A percentile compares a stretch with the other conserved stretches of the same genome.
Conservation (phyloP, 2,888 invertebrate genomes). For the Xylota sylvarum region DNA sequence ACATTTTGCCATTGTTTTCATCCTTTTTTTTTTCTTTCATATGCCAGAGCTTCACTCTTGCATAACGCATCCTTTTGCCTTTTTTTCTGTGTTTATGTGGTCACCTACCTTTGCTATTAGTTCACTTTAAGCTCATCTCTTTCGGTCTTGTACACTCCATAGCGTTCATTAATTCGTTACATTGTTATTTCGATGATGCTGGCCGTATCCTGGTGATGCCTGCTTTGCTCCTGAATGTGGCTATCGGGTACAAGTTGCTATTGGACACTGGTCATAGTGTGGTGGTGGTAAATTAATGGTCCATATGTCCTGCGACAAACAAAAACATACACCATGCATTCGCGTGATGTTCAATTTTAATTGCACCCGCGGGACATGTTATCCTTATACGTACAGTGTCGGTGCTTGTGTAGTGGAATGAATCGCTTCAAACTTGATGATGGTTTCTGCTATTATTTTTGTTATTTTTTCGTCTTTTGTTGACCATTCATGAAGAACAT, state of each 20-base stretch:
- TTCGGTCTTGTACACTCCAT: conserved; percentile 9
- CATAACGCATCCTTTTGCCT: conserved; percentile 33
- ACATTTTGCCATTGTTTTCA: background rate
- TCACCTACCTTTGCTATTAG: conserved; percentile 28
- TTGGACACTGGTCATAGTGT: conserved; percentile 30
- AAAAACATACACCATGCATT: conserved; percentile 45
- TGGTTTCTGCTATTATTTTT: conserved; percentile 25
- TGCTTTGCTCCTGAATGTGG: background rate
- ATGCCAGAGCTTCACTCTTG: conserved; percentile 34
- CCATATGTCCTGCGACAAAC: conserved; percentile 67
- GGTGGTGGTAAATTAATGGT: conserved; percentile 61
- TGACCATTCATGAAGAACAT: conserved; percentile 24
- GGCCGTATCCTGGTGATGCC: conserved; percentile 22
- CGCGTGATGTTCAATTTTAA: conserved; percentile 72
- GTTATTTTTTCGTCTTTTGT: conserved; percentile 8
- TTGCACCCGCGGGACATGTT: conserved; percentile 69
- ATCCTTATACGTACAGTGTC: conserved; percentile 47
- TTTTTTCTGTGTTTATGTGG: conserved; percentile 14
- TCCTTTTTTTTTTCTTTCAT: background rate
- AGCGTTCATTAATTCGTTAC: conserved; percentile 64
- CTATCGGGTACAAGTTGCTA: conserved; percentile 33
- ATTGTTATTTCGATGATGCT: conserved; percentile 32
- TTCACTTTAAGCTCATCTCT: background rate
- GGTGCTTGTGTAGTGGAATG: conserved; percentile 27
- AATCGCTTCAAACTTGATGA: conserved; percentile 49